Conservation (phyloP, 2,888 invertebrate species). For the Tridacna crocea region DNA sequence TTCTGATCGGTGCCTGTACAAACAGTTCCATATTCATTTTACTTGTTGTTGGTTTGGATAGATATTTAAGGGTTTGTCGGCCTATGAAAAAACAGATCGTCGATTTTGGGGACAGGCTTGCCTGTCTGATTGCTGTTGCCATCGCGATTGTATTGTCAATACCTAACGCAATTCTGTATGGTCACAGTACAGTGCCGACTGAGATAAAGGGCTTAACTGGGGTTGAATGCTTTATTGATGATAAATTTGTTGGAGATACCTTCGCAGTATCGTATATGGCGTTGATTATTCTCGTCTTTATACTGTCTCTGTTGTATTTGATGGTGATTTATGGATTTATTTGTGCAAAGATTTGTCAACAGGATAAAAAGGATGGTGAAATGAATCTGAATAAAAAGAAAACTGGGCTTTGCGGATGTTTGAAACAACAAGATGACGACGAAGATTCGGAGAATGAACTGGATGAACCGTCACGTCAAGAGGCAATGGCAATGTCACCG, state of each 20-base stretch:
- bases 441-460: conserved; percentile 27
- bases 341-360: conserved; percentile 53
- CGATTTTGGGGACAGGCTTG: conserved; percentile 58
- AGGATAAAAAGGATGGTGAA: conserved; percentile 37
- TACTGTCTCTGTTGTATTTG: conserved; percentile 53
- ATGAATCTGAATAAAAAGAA: conserved; percentile 29
- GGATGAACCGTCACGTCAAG: too few species aligned
- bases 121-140: conserved; percentile 51
- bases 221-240: conserved; percentile 68
- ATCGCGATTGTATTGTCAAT: conserved; percentile 59
- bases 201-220: conserved; percentile 50
- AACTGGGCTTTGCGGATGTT: conserved; percentile 32
- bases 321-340: conserved; percentile 65
- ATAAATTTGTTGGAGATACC: conserved; percentile 46
- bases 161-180: conserved; percentile 69
- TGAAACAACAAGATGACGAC: conserved; percentile 7
- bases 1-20: conserved; percentile 45
- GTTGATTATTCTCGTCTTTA: conserved; percentile 60
- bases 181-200: conserved; percentile 62
- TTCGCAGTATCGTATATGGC: conserved; percentile 64
- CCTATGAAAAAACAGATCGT: conserved; percentile 69
- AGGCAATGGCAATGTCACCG: neutral
- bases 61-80: conserved; percentile 70
- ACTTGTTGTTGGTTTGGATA: conserved; percentile 59
- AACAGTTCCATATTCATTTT: conserved; percentile 56